Evolutionary conservation across 1,140 invertebrate genomes (phyloP).

Genomic region (Zaprionus vittiger): DNA sequence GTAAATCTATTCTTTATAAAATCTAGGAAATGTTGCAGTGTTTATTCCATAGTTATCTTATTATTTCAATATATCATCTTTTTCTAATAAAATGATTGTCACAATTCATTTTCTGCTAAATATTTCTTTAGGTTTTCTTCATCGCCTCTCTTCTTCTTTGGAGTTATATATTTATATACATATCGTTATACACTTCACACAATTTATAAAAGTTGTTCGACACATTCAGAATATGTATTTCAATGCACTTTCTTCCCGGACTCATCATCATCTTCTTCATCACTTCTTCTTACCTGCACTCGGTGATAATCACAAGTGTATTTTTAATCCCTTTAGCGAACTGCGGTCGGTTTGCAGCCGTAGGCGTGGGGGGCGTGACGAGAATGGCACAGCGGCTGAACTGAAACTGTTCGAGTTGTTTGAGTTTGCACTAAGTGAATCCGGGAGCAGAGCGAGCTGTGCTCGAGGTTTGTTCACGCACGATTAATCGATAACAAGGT

Average conservation of each 20-base stretch:
- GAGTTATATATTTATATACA: too few species aligned
- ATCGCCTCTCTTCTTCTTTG: not conserved
- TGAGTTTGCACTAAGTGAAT: constrained; percentile 59
- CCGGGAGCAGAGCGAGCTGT: constrained; percentile 45
- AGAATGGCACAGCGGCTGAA: constrained; percentile 62
- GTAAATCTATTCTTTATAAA: not conserved
- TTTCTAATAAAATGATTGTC: too few species aligned
- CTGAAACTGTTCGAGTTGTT: constrained; percentile 37
- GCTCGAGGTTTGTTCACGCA: constrained; percentile 50
- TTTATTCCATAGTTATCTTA: not conserved
- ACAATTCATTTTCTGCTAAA: not conserved
- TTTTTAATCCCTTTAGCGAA: constrained; percentile 56
- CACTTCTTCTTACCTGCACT: constrained; percentile 58
- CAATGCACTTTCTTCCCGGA: not conserved
- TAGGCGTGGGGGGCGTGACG: not conserved
- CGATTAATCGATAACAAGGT: constrained; percentile 1
- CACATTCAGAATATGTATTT: not conserved
- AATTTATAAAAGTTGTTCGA: not conserved
- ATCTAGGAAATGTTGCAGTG: not conserved
- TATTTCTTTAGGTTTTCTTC: not conserved
- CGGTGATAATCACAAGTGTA: constrained; percentile 57
- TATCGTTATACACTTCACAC: not conserved
- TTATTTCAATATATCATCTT: not conserved
- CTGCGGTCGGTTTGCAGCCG: not conserved
- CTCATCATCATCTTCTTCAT: not conserved